Evolutionary conservation across 2,888 invertebrate species (phyloP), one percentile per base, ranked within the genome.

Genomic region (Phaedon cochleariae): DNA sequence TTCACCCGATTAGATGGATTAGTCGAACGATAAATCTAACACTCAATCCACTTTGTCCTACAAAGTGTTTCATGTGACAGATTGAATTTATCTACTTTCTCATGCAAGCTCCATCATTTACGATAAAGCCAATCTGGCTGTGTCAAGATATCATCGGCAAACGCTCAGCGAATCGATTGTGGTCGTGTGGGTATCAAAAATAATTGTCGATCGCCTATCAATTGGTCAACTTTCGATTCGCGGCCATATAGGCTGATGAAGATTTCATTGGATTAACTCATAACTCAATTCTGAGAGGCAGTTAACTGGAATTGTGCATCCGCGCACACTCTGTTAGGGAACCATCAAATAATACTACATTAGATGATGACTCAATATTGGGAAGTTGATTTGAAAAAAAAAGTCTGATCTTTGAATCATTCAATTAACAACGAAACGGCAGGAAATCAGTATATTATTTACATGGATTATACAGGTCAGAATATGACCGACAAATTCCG

Each of bases 11-110:
- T 64, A 68, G 64, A 54, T 62, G 66, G 62, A 70, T 70, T 64
- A 69, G 58, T 52, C 55, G 65, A 64, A 69, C 69, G 65, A 71
- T 67, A 69, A 67, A 65, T 69, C 60, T 65, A 49, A n/a, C n/a
- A n/a, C 62, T 63, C 65, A 65, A 67, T 63, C 63, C 69, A 65
- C 67, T 65, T 69, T 62, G 65, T 65, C 67, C 54, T 65, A 65
- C 55, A 63, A 65, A 65, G 69, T 59, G 29, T 60, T 54, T 45
- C 59, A n/a, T 59, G 66, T 67, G 65, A 65, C 67, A 67, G 41
- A 26, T 59, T 34, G 48, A 65, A 67, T 67, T 67, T 62, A 67
- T 69, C 63, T 69, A 65, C 65, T 65, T 67, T 65, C 61, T 54
- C 63, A 61, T 62, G n/a, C n/a, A n/a, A n/a, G 63, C 59, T 61